phyloP scores from a whole-genome alignment of 2,797 vertebrate species.

The Scolopax bukidnonensis region DNA sequence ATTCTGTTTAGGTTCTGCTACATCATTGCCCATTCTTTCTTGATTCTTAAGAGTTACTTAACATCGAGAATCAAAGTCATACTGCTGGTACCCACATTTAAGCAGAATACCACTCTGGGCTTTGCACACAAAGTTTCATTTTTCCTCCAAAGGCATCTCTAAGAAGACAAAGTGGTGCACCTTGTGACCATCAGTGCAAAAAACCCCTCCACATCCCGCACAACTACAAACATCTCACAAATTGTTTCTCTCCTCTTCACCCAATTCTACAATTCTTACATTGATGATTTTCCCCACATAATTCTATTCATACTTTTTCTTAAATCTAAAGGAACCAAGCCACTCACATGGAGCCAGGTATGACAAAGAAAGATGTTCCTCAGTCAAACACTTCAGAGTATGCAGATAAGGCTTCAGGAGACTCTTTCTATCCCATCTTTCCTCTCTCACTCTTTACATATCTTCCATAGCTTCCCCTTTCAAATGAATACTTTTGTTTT shows the following conservation, averaged over 20 bases:
- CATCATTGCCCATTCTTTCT: background rate
- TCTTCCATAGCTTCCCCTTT: background rate
- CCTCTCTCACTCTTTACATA: accelerated
- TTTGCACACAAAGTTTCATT: background rate
- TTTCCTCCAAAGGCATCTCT: background rate
- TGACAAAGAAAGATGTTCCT: background rate
- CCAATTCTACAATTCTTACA: background rate
- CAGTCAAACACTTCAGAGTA: background rate
- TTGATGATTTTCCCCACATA: background rate
- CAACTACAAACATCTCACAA: background rate
- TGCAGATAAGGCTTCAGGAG: background rate
- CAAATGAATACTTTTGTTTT: background rate
- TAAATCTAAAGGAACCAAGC: background rate
- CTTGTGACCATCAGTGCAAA: background rate
- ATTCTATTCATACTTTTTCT: background rate
- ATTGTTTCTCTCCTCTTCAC: background rate
- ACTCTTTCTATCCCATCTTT: background rate
- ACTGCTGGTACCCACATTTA: background rate
- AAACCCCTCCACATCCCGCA: accelerated
- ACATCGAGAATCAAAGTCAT: background rate
- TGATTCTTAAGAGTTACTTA: background rate
- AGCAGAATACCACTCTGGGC: background rate
- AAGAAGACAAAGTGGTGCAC: background rate
- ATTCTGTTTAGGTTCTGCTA: background rate
- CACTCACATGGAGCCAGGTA: background rate